phyloP scores from a whole-genome alignment of 2,888 invertebrate species.

The Margaritifera margaritifera region DNA sequence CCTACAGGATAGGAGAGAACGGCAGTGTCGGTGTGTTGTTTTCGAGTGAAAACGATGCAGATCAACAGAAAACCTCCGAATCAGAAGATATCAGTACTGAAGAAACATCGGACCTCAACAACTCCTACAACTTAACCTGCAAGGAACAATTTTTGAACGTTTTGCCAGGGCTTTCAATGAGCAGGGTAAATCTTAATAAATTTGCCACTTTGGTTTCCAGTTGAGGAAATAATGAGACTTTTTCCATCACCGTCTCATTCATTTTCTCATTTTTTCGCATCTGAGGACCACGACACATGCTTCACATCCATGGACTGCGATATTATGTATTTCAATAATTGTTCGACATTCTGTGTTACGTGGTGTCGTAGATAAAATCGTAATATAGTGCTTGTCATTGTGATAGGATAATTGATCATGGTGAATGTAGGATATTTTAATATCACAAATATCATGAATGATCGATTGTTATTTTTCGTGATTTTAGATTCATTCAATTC shows the following conservation, averaged over 20 bases:
- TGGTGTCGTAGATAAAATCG: slow-evolving; percentile 8
- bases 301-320: slow-evolving; percentile 49
- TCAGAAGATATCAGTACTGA: slow-evolving; percentile 10
- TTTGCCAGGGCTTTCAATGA: slow-evolving; percentile 28
- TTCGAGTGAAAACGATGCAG: slow-evolving; percentile 45
- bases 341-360: slow-evolving; percentile 5
- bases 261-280: slow-evolving; percentile 12
- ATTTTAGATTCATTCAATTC: too few relatives aligned
- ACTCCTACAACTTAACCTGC: slow-evolving; percentile 35
- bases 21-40: slow-evolving; percentile 79
- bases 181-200: slow-evolving; percentile 22
- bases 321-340: slow-evolving; percentile 16
- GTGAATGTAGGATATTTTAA: too few relatives aligned
- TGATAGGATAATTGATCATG: slow-evolving; percentile 2
- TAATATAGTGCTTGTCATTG: slow-evolving; percentile 4
- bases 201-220: slow-evolving; percentile 46
- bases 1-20: slow-evolving; percentile 80
- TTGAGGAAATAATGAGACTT: slow-evolving; percentile 13
- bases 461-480: too few relatives aligned
- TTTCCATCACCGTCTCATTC: slow-evolving; percentile 12
- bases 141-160: slow-evolving; percentile 50
- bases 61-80: slow-evolving; percentile 20
- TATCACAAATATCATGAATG: too few relatives aligned
- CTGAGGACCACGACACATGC: slow-evolving; percentile 37
- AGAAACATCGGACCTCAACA: slow-evolving; percentile 20